Percentiles rank a stretch among this genome's conserved stretches.
Evolutionary conservation across 1,140 invertebrate species (phyloP).

Genomic region (Trichogramma pretiosum): DNA sequence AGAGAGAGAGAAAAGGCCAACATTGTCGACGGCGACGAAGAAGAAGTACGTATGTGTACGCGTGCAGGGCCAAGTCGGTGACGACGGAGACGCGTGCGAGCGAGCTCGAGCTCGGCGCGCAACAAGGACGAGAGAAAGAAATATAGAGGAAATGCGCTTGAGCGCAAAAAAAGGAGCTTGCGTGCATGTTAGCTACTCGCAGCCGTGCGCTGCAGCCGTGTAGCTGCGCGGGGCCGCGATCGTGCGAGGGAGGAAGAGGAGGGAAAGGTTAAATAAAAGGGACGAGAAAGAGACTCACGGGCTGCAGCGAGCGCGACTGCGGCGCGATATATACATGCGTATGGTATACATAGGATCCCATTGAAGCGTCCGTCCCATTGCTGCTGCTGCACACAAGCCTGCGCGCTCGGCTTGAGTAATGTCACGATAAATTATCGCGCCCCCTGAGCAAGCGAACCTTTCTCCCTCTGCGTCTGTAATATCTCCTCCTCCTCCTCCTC

Average conservation of each 20-base stretch:
- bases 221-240: neutral
- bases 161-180: conserved; percentile 4
- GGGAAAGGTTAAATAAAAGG: conserved; percentile 23
- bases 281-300: conserved; percentile 8
- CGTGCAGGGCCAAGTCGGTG: too few species aligned
- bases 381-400: too few species aligned
- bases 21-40: neutral
- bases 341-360: conserved; percentile 19
- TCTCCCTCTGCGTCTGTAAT: neutral
- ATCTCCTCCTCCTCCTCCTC: neutral
- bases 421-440: conserved; percentile 41
- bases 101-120: too few species aligned
- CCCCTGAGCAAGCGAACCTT: neutral
- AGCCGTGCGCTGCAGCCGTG: neutral
- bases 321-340: neutral
- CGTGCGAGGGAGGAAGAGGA: neutral
- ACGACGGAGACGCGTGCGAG: too few species aligned
- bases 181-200: too few species aligned
- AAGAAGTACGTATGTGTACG: neutral
- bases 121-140: neutral
- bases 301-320: conserved; percentile 8
- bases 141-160: conserved; percentile 5
- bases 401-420: too few species aligned
- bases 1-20: neutral
- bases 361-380: conserved; percentile 40